A percentile compares a stretch with the other conserved stretches of the same genome.
phyloP scores from a whole-genome alignment of 2,113 vertebrate species.

The Ceyx cyanopectus region DNA sequence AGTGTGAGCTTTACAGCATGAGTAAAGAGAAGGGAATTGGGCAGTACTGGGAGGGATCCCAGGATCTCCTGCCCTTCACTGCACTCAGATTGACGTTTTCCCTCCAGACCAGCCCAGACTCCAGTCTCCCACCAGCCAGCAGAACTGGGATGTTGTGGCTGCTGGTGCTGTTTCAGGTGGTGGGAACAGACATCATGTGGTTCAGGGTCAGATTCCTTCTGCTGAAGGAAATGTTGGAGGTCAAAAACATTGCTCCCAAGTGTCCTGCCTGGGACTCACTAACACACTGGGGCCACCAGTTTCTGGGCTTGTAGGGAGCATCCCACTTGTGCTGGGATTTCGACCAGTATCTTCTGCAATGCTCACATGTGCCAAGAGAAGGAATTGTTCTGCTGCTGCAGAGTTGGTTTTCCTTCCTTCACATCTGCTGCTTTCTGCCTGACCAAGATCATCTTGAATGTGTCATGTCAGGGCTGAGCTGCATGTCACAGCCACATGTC shows the following conservation, averaged over 20 bases:
- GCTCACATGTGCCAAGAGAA: not conserved
- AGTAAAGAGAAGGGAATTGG: too few relatives aligned
- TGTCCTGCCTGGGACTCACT: not conserved
- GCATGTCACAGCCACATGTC: not conserved
- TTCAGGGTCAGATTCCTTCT: not conserved
- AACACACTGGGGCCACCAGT: not conserved
- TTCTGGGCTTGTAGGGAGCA: not conserved
- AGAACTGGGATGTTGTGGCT: not conserved
- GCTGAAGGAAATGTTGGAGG: not conserved
- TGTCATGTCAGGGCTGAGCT: not conserved
- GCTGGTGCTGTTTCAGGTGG: not conserved
- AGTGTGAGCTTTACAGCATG: not conserved
- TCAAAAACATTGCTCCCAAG: not conserved
- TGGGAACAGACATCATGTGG: not conserved
- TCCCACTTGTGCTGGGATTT: not conserved
- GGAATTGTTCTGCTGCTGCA: not conserved
- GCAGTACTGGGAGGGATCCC: not conserved
- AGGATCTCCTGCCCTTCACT: not conserved
- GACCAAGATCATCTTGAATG: not conserved
- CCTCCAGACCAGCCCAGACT: not conserved
- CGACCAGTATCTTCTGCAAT: not conserved
- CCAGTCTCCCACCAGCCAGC: accelerated
- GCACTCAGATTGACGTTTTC: not conserved
- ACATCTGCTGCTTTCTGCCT: not conserved
- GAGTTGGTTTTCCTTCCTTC: not conserved